Conservation (phyloP, 2,888 invertebrate species). For the Hypsopygia costalis region DNA sequence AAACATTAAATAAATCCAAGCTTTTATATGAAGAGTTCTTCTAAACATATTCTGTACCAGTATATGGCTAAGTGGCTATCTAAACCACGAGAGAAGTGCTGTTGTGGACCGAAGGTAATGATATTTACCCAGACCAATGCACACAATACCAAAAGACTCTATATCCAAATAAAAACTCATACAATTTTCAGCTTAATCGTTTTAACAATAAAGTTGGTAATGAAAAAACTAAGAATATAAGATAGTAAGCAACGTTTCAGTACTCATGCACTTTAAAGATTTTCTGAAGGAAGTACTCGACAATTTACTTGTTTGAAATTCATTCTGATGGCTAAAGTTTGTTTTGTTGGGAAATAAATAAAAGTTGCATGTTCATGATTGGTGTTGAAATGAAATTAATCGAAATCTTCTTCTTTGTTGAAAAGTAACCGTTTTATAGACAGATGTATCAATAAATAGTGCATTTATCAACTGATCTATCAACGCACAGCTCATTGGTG, state of each 20-base stretch:
- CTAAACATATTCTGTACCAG: slow-evolving; percentile 23
- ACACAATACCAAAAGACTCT: slow-evolving; percentile 25
- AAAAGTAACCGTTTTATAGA: no score
- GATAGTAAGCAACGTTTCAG: slow-evolving; percentile 17
- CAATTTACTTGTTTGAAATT: slow-evolving; percentile 65
- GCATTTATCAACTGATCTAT: no score
- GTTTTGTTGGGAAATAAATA: slow-evolving; percentile 41
- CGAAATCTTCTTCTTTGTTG: no score
- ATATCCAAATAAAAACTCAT: slow-evolving; percentile 14
- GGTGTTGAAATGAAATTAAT: slow-evolving; percentile 26
- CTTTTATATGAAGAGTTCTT: slow-evolving; percentile 9
- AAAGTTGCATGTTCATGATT: slow-evolving; percentile 50
- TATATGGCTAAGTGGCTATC: slow-evolving; percentile 55
- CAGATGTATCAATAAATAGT: no score
- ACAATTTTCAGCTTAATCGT: slow-evolving; percentile 11
- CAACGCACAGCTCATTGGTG: no score
- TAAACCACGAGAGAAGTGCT: slow-evolving; percentile 44
- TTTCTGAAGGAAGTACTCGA: slow-evolving; percentile 52
- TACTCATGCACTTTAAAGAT: slow-evolving; percentile 49
- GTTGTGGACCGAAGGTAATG: slow-evolving; percentile 65
- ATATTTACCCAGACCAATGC: slow-evolving; percentile 54
- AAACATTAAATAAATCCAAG: slow-evolving; percentile 3
- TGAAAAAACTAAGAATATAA: slow-evolving; percentile 7
- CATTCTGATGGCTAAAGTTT: slow-evolving; percentile 54
- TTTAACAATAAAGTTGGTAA: slow-evolving; percentile 11